Evolutionary conservation across 2,888 invertebrate genomes (phyloP).

Genomic region (Cosmia trapezina): DNA sequence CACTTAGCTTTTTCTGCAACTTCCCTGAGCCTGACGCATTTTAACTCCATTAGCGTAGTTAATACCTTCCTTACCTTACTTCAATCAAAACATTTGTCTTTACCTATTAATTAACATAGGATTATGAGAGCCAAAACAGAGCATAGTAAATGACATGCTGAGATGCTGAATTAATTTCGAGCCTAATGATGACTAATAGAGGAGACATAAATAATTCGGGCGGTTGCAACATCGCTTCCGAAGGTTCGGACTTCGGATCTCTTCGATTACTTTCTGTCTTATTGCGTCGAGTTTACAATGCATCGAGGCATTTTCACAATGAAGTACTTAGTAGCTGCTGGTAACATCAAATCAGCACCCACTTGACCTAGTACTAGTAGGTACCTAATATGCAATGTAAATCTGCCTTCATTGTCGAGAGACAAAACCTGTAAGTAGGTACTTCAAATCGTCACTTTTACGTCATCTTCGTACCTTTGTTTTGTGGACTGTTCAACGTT

Average conservation of each 20-base stretch:
- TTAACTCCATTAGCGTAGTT: not conserved
- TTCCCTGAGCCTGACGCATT: not conserved
- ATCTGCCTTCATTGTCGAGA: conserved; percentile 9
- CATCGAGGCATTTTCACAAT: not conserved
- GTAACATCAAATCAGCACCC: not conserved
- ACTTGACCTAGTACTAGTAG: not conserved
- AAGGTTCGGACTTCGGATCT: conserved; percentile 15
- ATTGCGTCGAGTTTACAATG: conserved; percentile 17
- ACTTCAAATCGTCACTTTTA: conserved; percentile 29
- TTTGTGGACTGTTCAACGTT: conserved; percentile 27
- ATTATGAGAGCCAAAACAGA: conserved; percentile 3
- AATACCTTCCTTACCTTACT: not conserved
- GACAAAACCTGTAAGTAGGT: conserved; percentile 6
- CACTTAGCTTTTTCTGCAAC: not conserved
- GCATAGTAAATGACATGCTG: conserved; percentile 13
- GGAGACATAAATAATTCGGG: conserved; percentile 33
- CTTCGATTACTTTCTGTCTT: conserved; percentile 16
- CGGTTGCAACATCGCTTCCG: conserved; percentile 36
- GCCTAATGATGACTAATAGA: conserved; percentile 24
- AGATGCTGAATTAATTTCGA: conserved; percentile 19
- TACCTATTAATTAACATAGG: not conserved
- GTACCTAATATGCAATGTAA: conserved; percentile 12
- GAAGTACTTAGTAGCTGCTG: not conserved
- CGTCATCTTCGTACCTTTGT: conserved; percentile 34
- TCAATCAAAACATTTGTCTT: not conserved